Evolutionary conservation across 2,113 vertebrate species (phyloP).

Genomic region (Falcunculus frontatus): DNA sequence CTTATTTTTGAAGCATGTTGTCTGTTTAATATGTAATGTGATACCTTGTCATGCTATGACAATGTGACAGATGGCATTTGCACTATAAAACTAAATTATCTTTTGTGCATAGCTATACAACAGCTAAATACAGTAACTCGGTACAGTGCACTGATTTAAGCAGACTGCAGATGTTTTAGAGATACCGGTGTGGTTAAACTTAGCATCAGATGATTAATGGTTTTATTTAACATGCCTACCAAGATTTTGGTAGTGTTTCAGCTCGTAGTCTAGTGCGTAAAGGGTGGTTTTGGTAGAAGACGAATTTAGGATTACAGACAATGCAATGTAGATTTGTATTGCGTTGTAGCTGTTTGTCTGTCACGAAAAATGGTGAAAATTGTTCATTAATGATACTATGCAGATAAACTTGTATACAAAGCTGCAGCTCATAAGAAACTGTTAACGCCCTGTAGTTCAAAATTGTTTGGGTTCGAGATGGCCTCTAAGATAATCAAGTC

Average conservation of each 20-base stretch:
- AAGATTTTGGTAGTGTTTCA: background rate
- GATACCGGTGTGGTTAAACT: constrained; percentile 4
- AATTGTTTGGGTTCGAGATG: background rate
- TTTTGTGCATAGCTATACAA: constrained; percentile 63
- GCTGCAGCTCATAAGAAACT: background rate
- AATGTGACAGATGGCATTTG: constrained; percentile 70
- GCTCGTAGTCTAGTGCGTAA: background rate
- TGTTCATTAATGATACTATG: background rate
- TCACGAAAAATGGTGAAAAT: background rate
- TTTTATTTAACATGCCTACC: background rate
- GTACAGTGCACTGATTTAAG: constrained; percentile 57
- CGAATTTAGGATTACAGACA: background rate
- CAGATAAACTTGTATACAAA: background rate
- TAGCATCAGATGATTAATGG: background rate
- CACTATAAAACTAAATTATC: constrained; percentile 69
- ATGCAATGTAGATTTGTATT: background rate
- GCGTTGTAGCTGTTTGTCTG: background rate
- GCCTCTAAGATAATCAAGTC: background rate
- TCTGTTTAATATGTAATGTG: constrained; percentile 76
- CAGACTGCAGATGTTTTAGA: constrained; percentile 64
- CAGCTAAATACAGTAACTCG: constrained; percentile 53
- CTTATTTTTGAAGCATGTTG: constrained; percentile 55
- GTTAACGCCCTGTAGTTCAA: background rate
- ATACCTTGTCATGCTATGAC: constrained; percentile 73
- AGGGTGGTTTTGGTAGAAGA: background rate